These are phyloP conservation scores for Tachystola acroxantha DNA, from an alignment of 2,888 invertebrate genomes.

Conservation along the genomic window DNA sequence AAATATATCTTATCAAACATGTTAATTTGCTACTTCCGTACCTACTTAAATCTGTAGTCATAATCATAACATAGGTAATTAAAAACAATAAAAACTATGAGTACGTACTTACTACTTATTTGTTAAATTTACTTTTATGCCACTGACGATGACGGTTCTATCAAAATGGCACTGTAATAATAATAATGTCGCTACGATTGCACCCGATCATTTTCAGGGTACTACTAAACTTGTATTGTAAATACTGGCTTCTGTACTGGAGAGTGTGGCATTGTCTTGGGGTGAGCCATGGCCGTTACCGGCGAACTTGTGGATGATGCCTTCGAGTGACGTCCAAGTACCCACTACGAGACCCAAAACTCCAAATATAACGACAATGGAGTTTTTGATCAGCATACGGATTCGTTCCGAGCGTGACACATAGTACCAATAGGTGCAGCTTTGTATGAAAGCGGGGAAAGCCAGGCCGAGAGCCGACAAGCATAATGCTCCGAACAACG, in stretches of 20 bases:
- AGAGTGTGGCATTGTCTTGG: constrained; percentile 12
- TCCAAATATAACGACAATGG: constrained; percentile 81
- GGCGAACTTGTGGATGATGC: constrained; percentile 79
- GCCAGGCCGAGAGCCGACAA: constrained; percentile 92
- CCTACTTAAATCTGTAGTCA: too few species aligned
- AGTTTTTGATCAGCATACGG: constrained; percentile 80
- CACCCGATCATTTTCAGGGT: not conserved
- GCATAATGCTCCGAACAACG: constrained; percentile 92
- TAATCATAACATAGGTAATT: too few species aligned
- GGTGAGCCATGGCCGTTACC: constrained; percentile 9
- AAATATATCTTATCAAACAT: too few species aligned
- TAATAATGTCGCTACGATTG: constrained; percentile 11
- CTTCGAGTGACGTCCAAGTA: constrained; percentile 82
- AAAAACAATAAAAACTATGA: too few species aligned
- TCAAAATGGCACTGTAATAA: constrained; percentile 37
- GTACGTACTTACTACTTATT: not conserved
- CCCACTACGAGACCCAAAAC: constrained; percentile 83
- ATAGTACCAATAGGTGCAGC: constrained; percentile 88
- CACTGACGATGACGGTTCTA: constrained; percentile 31
- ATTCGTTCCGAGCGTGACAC: constrained; percentile 72
- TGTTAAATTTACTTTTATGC: constrained; percentile 7
- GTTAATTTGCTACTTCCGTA: too few species aligned
- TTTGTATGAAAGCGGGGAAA: constrained; percentile 93
- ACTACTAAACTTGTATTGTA: not conserved
- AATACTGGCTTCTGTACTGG: constrained; percentile 14